Conservation (phyloP, 2,797 vertebrate species). For the Cichlasoma orientale region DNA sequence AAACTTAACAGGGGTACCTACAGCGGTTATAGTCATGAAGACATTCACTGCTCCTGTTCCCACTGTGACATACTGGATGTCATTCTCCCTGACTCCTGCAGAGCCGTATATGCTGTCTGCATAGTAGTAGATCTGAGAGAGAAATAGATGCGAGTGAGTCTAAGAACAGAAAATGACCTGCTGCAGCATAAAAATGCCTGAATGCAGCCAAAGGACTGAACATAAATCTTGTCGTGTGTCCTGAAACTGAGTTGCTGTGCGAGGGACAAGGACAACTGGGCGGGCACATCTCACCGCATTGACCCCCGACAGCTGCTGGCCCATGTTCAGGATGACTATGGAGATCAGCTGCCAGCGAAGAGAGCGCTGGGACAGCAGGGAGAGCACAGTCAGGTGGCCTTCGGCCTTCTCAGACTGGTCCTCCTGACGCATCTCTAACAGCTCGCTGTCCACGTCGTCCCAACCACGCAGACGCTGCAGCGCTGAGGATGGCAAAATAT, state of each 20-base stretch:
- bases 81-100: slow-evolving; percentile 79
- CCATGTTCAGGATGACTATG: slow-evolving; percentile 86
- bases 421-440: slow-evolving; percentile 88
- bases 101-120: slow-evolving; percentile 88
- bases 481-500: slow-evolving; percentile 63
- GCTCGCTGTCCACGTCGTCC: slow-evolving; percentile 82
- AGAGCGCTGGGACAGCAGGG: slow-evolving; percentile 81
- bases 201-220: background rate
- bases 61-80: slow-evolving; percentile 89
- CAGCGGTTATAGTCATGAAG: slow-evolving; percentile 86
- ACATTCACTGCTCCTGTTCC: slow-evolving; percentile 91
- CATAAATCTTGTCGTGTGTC: background rate
- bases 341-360: slow-evolving; percentile 92
- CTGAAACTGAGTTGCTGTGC: background rate
- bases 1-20: slow-evolving; percentile 62
- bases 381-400: slow-evolving; percentile 79
- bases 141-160: background rate
- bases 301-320: slow-evolving; percentile 95
- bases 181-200: background rate
- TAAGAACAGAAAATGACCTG: background rate
- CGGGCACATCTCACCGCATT: slow-evolving; percentile 81
- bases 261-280: background rate
- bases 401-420: slow-evolving; percentile 83
- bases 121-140: slow-evolving; percentile 92
- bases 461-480: slow-evolving; percentile 84